A percentile compares a stretch with the other conserved stretches of the same genome.
These are phyloP conservation scores for Ectropis grisescens DNA, from an alignment of 1,140 invertebrate genomes.

Conservation along the genomic window DNA sequence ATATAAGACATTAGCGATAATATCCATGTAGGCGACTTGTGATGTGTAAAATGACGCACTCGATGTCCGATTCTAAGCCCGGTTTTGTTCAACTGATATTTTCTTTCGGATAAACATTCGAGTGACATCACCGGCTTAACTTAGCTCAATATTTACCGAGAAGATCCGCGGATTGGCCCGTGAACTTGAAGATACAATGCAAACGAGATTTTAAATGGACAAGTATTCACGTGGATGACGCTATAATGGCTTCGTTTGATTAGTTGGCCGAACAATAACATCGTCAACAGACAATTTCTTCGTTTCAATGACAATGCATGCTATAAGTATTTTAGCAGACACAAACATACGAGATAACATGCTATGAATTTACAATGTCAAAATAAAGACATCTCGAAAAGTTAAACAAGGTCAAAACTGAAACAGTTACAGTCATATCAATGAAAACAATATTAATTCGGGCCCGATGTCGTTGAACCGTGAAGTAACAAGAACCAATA, in stretches of 20 bases:
- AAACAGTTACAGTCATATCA: no score
- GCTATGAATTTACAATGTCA: no score
- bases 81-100: constrained; percentile 31
- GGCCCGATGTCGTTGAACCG: no score
- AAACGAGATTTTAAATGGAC: background rate
- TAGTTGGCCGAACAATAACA: constrained; percentile 2
- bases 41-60: constrained; percentile 24
- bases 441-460: no score
- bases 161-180: constrained; percentile 3
- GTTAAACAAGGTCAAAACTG: no score
- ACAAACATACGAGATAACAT: no score
- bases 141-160: constrained; percentile 29
- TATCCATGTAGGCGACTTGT: constrained; percentile 25
- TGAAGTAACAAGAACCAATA: no score
- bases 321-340: no score
- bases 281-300: no score
- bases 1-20: no score
- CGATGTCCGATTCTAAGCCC: constrained; percentile 12
- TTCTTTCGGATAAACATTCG: constrained; percentile 26
- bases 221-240: background rate
- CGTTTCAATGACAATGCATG: no score
- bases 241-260: background rate
- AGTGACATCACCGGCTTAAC: constrained; percentile 40
- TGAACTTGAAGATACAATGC: constrained; percentile 13
- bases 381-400: no score